phyloP scores from a whole-genome alignment of 2,797 vertebrate genomes.

The Ptychobarbus kaznakovi region DNA sequence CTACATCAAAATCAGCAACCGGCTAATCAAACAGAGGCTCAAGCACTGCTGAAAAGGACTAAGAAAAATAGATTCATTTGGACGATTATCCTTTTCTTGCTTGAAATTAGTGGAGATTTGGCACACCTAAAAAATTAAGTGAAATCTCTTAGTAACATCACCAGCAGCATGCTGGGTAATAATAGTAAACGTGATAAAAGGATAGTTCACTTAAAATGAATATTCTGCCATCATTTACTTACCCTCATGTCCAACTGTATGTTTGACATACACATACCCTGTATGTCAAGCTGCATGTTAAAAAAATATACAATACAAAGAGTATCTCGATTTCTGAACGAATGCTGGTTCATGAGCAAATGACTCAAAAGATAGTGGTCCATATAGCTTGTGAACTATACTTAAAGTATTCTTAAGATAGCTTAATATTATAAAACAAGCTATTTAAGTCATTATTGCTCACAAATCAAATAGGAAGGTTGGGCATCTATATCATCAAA shows the following conservation, averaged over 20 bases:
- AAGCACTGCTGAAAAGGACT: slow-evolving; percentile 14
- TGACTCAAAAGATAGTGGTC: not conserved
- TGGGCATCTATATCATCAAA: not conserved
- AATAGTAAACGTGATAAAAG: not conserved
- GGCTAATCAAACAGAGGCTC: slow-evolving; percentile 15
- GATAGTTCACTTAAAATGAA: not conserved
- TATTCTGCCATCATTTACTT: not conserved
- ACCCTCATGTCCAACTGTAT: not conserved
- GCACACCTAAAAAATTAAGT: slow-evolving; percentile 23
- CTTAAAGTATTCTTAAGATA: not conserved
- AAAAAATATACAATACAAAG: not conserved
- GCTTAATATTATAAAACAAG: not conserved
- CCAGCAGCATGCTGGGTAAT: slow-evolving; percentile 6
- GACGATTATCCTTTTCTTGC: not conserved
- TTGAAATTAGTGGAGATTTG: slow-evolving; percentile 13
- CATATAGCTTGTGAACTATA: not conserved
- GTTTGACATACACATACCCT: not conserved
- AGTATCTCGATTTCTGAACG: not conserved
- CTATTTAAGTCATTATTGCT: not conserved
- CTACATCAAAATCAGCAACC: slow-evolving; percentile 36
- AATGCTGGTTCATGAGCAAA: not conserved
- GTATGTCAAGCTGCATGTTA: not conserved
- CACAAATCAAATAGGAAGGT: no score
- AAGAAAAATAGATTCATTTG: slow-evolving; percentile 3
- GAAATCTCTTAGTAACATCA: slow-evolving; percentile 9